These are phyloP conservation scores for Indicator indicator DNA, from an alignment of 2,113 vertebrate species.

Conservation along the genomic window DNA sequence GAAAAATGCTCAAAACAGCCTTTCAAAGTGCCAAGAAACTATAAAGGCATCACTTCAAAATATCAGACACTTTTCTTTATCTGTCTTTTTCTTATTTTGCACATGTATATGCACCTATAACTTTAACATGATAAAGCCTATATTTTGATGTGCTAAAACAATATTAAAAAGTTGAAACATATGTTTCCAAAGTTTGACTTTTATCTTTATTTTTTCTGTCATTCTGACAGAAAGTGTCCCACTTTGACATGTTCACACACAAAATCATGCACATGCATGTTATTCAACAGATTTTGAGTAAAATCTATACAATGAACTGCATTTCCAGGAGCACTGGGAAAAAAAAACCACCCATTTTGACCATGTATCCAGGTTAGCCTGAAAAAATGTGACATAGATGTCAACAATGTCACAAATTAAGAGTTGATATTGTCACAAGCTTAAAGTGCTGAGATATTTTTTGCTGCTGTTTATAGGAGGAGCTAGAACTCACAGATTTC, in stretches of 20 bases:
- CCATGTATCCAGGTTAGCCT: background rate
- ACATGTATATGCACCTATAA: rapidly evolving
- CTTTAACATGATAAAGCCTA: background rate
- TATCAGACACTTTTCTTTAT: background rate
- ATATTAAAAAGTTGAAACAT: background rate
- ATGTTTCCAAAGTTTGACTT: background rate
- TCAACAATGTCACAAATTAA: background rate
- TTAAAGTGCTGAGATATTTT: background rate
- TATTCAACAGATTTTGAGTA: background rate
- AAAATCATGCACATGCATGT: rapidly evolving
- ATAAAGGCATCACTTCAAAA: background rate
- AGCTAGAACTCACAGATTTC: background rate
- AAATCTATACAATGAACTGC: background rate
- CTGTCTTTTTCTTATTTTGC: background rate
- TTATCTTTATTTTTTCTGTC: background rate
- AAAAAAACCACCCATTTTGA: background rate
- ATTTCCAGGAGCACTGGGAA: background rate
- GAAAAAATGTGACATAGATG: background rate
- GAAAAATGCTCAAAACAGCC: background rate
- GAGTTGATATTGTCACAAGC: background rate
- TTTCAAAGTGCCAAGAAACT: background rate
- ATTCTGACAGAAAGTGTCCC: background rate
- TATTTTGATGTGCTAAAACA: background rate
- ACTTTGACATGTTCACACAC: background rate
- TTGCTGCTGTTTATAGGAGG: background rate